Evolutionary conservation across 2,888 invertebrate species (phyloP).

Genomic region (Ophion obscuratus): DNA sequence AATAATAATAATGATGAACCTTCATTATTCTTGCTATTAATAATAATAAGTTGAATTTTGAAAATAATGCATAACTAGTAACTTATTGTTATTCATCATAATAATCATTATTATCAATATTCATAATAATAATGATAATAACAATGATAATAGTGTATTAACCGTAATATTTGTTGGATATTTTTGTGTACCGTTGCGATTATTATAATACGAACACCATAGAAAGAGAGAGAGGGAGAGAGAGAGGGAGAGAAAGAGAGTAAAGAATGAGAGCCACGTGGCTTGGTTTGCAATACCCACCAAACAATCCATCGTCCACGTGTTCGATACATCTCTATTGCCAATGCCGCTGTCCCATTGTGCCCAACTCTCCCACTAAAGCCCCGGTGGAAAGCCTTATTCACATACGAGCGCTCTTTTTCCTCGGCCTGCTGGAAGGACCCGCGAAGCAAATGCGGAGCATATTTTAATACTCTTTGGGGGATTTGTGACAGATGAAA

Average conservation of each 20-base stretch:
- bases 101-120: neutral
- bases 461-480: conserved; percentile 39
- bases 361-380: conserved; percentile 33
- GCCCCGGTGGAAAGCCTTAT: conserved; percentile 35
- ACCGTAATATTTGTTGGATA: neutral
- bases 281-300: conserved; percentile 33
- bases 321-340: conserved; percentile 56
- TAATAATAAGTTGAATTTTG: too few species aligned
- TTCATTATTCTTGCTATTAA: too few species aligned
- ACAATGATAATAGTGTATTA: neutral
- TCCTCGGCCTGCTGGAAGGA: conserved; percentile 19
- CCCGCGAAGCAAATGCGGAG: conserved; percentile 38
- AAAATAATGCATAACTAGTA: too few species aligned
- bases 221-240: conserved; percentile 10
- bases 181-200: neutral
- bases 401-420: conserved; percentile 30
- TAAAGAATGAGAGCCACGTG: conserved; percentile 46
- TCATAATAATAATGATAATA: neutral
- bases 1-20: too few species aligned
- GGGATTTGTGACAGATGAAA: conserved; percentile 26
- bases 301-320: conserved; percentile 48
- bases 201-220: neutral
- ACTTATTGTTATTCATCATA: too few species aligned
- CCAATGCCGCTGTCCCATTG: conserved; percentile 32
- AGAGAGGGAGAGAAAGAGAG: conserved; percentile 7